Conservation (phyloP, 2,113 vertebrate genomes). For the Madoqua kirkii region DNA sequence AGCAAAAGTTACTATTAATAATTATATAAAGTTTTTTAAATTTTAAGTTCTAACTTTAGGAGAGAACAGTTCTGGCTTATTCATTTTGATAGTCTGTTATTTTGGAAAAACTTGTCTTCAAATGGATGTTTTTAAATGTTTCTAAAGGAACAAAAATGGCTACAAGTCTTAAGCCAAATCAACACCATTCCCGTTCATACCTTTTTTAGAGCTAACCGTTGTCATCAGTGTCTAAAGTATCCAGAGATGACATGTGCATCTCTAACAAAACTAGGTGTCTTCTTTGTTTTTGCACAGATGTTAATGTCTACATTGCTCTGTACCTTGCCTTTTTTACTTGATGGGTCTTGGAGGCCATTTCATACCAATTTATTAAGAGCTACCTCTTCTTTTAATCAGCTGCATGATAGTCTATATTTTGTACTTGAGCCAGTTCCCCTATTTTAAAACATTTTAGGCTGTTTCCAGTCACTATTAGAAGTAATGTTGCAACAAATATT, state of each 20-base stretch:
- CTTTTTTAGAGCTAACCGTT: neutral
- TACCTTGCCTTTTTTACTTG: neutral
- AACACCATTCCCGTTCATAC: neutral
- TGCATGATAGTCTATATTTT: neutral
- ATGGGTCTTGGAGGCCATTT: neutral
- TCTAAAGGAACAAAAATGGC: neutral
- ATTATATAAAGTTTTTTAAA: neutral
- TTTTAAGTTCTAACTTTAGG: neutral
- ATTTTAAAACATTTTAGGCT: neutral
- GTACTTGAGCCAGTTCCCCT: neutral
- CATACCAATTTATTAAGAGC: neutral
- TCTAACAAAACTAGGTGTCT: neutral
- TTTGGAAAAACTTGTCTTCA: neutral
- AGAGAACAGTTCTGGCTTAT: neutral
- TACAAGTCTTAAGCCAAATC: neutral
- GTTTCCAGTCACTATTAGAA: neutral
- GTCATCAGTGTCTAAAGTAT: neutral
- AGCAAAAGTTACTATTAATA: neutral
- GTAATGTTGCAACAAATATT: neutral
- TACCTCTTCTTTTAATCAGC: neutral
- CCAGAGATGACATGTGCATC: neutral
- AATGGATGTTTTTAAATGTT: neutral
- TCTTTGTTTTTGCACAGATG: neutral
- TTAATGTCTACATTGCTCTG: neutral
- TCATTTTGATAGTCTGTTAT: conserved; percentile 1